Percentiles rank a stretch among this genome's conserved stretches.
Conservation (phyloP, 1,140 invertebrate genomes). For the Proctacanthus coquilletti region DNA sequence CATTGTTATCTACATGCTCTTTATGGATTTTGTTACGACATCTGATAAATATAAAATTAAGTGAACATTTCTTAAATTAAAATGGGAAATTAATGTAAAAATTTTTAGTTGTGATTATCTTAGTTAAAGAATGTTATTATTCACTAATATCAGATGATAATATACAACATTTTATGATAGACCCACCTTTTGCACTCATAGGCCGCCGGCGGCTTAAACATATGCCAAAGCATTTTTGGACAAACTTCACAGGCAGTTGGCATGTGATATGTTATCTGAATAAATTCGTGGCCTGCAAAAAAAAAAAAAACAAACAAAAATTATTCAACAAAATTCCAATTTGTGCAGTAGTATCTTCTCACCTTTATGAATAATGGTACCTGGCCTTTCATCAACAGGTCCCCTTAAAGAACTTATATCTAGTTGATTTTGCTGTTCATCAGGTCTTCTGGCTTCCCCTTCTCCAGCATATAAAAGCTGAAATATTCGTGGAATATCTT, state of each 20-base stretch:
- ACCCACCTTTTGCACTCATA: conserved; percentile 81
- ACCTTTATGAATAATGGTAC: conserved; percentile 66
- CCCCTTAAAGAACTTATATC: conserved; percentile 31
- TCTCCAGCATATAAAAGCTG: conserved; percentile 90
- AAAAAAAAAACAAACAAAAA: conserved; percentile 3
- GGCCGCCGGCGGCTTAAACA: conserved; percentile 91
- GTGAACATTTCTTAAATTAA: background rate
- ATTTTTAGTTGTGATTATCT: conserved; percentile 3
- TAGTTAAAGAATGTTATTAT: background rate
- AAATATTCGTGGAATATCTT: conserved; percentile 98
- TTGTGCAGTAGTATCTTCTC: background rate
- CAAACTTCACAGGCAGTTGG: conserved; percentile 96
- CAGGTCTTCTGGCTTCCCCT: conserved; percentile 75
- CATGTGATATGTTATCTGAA: conserved; percentile 94
- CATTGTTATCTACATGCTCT: conserved; percentile 80
- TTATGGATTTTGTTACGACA: conserved; percentile 93
- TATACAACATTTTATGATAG: too few relatives aligned
- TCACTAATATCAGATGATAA: background rate
- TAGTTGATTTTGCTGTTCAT: conserved; percentile 38
- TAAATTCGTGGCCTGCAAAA: conserved; percentile 73
- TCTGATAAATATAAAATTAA: conserved; percentile 35
- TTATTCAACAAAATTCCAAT: too few relatives aligned
- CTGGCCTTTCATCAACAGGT: conserved; percentile 49
- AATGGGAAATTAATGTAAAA: conserved; percentile 3
- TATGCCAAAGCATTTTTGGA: conserved; percentile 90